Base-by-base conservation (phyloP, 2,113 vertebrate species). In the Girardinichthys multiradiatus region DNA sequence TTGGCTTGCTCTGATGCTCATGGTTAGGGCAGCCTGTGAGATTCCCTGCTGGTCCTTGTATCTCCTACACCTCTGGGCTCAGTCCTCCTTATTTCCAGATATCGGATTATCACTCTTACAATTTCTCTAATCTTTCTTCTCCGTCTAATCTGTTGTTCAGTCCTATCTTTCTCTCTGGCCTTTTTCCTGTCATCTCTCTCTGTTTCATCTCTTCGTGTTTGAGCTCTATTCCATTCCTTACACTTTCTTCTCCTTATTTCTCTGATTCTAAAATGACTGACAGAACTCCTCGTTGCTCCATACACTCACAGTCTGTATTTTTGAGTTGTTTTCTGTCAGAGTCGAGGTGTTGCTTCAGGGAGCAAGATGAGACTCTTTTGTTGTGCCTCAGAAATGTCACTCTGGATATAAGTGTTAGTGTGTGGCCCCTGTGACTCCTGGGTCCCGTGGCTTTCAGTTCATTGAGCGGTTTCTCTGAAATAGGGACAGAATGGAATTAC, bases 251-350 rank as follows among this genome's bases (percentile, higher is more conserved):
- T 70, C 14, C 39, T 45, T 30, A 1, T 31, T 37, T 21, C 73
- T 13, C 30, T 71, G 74, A 79, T 72, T 68, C 68, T 51, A 71
- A 60, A 81, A 76, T 58, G 75, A 86, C 81, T 89, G 88, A 79
- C 83, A 82, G 85, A 29, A 75, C 68, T 79, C 65, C 86, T 30
- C n/a, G n/a, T n/a, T n/a, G n/a, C n/a, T n/a, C n/a, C n/a, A n/a
- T n/a, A n/a, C n/a, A n/a, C n/a, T n/a, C 73, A 69, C 74, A 73
- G 64, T 68, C 35, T 26, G 11, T 54, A 27, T 28, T 19, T 61
- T 81, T 57, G 12, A 9, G 13, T 30, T 45, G 14, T 58, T 29
- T 57, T 39, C 79, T 68, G 54, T 84, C 83, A 57, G 70, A 71
- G 60, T 31, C 1, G 60, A 75, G 58, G 59, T 35, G 70, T 74